A percentile compares a stretch with the other conserved stretches of the same genome.
Evolutionary conservation across 2,888 invertebrate genomes (phyloP).

Genomic region (Athrips mouffetella): DNA sequence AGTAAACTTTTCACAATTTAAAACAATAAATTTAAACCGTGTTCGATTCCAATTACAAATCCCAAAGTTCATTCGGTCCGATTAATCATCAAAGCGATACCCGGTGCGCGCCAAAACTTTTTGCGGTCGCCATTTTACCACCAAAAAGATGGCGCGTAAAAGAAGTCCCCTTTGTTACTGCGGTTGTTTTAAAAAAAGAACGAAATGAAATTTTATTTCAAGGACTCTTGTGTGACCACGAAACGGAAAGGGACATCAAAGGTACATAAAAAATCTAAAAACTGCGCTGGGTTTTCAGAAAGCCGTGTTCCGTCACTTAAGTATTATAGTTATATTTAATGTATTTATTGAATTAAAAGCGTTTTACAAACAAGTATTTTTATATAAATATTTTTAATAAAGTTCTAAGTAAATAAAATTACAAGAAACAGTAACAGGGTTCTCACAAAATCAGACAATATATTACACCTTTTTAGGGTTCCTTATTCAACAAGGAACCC

Average conservation of each 20-base stretch:
- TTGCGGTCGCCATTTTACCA: slow-evolving; percentile 38
- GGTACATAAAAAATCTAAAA: background rate
- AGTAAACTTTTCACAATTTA: slow-evolving; percentile 6
- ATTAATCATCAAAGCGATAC: slow-evolving; percentile 33
- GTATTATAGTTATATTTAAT: too few species aligned
- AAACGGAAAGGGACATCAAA: background rate
- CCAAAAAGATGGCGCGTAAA: slow-evolving; percentile 41
- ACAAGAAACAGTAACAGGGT: too few species aligned
- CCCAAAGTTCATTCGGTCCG: slow-evolving; percentile 26
- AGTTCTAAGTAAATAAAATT: too few species aligned
- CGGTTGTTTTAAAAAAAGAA: slow-evolving; percentile 31
- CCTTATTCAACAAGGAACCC: too few species aligned
- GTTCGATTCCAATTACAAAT: slow-evolving; percentile 26
- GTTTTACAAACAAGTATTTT: too few species aligned
- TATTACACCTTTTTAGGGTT: too few species aligned
- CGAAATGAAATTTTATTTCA: slow-evolving; percentile 29
- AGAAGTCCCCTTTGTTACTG: slow-evolving; percentile 36
- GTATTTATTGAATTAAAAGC: too few species aligned
- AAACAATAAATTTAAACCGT: slow-evolving; percentile 15
- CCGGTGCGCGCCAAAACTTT: slow-evolving; percentile 33
- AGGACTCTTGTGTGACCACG: background rate
- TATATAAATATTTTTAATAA: too few species aligned
- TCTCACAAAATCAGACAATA: too few species aligned
- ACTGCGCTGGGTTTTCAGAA: too few species aligned
- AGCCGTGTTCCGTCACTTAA: background rate